phyloP scores from a whole-genome alignment of 1,140 invertebrate genomes.

The Brachionus paranguensis region DNA sequence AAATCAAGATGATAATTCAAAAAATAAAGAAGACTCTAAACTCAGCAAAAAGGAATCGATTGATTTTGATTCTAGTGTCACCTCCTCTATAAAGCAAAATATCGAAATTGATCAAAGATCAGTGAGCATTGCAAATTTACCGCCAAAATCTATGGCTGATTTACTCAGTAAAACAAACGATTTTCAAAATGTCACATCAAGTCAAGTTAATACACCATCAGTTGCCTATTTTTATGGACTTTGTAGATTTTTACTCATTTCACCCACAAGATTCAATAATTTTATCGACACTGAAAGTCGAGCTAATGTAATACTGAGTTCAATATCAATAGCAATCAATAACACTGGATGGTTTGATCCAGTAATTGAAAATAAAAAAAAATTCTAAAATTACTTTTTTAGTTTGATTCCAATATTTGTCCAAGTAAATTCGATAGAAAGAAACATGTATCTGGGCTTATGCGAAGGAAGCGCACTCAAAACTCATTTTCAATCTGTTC shows the following conservation, averaged over 20 bases:
- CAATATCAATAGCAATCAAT: conserved; percentile 71
- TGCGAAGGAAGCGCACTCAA: conserved; percentile 67
- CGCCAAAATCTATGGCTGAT: conserved; percentile 49
- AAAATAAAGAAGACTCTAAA: neutral
- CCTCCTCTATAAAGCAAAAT: neutral
- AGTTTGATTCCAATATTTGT: conserved; percentile 73
- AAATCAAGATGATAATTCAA: neutral
- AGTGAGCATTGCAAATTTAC: conserved; percentile 2
- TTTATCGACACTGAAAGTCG: conserved; percentile 68
- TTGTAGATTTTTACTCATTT: conserved; percentile 73
- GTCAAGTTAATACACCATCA: neutral
- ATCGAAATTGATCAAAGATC: neutral
- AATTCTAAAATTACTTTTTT: conserved; percentile 55
- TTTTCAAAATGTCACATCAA: conserved; percentile 57
- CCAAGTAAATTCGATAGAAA: conserved; percentile 73
- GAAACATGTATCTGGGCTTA: conserved; percentile 65
- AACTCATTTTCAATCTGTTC: conserved; percentile 78
- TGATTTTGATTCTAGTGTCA: conserved; percentile 17
- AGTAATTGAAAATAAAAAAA: conserved; percentile 51
- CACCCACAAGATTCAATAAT: conserved; percentile 57
- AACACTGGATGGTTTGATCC: conserved; percentile 64
- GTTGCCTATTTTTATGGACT: conserved; percentile 66
- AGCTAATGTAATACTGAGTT: conserved; percentile 77
- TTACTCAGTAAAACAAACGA: conserved; percentile 65
- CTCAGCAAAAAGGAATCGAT: neutral